phyloP scores from a whole-genome alignment of 1,140 invertebrate genomes.

The Saxidomus purpurata region DNA sequence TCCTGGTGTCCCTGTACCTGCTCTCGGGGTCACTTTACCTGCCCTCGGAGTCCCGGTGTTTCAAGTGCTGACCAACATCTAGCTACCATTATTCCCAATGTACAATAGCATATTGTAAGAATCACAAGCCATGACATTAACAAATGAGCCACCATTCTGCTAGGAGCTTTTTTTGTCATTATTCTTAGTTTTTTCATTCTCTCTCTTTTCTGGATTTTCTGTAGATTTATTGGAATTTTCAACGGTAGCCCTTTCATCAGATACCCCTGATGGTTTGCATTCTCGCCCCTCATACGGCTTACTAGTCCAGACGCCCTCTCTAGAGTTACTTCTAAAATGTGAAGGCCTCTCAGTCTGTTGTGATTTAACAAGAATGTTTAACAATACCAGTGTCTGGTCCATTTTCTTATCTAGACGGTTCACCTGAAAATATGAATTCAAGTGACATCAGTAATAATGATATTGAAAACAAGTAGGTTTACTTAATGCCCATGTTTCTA shows the following conservation, averaged over 20 bases:
- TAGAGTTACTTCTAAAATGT: conserved; percentile 15
- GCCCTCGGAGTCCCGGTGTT: too few relatives aligned
- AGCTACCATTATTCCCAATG: too few relatives aligned
- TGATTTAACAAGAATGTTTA: conserved; percentile 88
- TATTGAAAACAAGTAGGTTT: too few relatives aligned
- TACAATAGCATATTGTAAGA: too few relatives aligned
- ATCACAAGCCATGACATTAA: too few relatives aligned
- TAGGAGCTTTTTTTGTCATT: background rate
- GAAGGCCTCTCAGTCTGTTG: background rate
- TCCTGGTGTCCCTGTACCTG: too few relatives aligned
- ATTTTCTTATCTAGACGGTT: conserved; percentile 91
- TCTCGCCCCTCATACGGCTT: background rate
- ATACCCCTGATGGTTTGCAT: background rate
- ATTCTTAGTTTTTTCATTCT: background rate
- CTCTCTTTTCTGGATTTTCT: background rate
- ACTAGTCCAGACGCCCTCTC: background rate
- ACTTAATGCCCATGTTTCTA: too few relatives aligned
- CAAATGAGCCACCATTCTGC: conserved; percentile 10
- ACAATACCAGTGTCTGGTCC: conserved; percentile 90
- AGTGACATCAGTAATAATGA: too few relatives aligned
- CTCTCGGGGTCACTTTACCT: too few relatives aligned
- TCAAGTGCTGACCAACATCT: too few relatives aligned
- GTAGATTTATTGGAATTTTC: background rate
- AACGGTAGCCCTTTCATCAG: background rate
- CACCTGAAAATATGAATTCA: conserved; percentile 89